A percentile compares a stretch with the other conserved stretches of the same genome.
phyloP scores from a whole-genome alignment of 2,113 vertebrate species.

The Pseudorasbora parva region DNA sequence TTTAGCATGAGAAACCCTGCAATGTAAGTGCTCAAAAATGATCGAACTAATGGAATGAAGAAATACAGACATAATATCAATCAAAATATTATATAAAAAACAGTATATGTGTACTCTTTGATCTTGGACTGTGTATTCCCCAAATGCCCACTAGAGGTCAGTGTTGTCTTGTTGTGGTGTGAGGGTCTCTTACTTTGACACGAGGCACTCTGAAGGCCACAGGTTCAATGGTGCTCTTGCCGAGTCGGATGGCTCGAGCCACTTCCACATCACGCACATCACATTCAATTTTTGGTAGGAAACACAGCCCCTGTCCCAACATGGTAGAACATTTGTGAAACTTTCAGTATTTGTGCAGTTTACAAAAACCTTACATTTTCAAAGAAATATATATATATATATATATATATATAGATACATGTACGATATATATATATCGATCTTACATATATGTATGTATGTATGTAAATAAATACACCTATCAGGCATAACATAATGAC shows the following conservation, averaged over 20 bases:
- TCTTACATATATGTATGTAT: no score
- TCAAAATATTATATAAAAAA: no score
- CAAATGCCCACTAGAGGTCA: no score
- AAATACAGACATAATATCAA: background rate
- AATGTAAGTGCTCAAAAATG: background rate
- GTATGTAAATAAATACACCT: no score
- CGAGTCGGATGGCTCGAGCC: constrained; percentile 84
- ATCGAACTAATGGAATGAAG: background rate
- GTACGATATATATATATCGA: no score
- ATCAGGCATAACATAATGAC: no score
- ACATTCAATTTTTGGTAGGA: constrained; percentile 88
- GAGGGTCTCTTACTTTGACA: constrained; percentile 79
- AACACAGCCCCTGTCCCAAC: constrained; percentile 81
- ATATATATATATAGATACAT: no score
- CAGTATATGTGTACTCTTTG: constrained; percentile 19
- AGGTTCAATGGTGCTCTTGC: constrained; percentile 84
- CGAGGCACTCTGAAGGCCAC: constrained; percentile 90
- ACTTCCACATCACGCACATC: constrained; percentile 90
- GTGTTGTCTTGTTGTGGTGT: background rate
- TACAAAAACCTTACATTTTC: no score
- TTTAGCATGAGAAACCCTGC: background rate
- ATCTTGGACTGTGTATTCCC: no score
- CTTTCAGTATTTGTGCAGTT: background rate
- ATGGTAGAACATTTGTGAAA: background rate
- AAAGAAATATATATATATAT: no score